Conservation (phyloP, 2,113 vertebrate genomes). For the Neodontobutis hainanensis region DNA sequence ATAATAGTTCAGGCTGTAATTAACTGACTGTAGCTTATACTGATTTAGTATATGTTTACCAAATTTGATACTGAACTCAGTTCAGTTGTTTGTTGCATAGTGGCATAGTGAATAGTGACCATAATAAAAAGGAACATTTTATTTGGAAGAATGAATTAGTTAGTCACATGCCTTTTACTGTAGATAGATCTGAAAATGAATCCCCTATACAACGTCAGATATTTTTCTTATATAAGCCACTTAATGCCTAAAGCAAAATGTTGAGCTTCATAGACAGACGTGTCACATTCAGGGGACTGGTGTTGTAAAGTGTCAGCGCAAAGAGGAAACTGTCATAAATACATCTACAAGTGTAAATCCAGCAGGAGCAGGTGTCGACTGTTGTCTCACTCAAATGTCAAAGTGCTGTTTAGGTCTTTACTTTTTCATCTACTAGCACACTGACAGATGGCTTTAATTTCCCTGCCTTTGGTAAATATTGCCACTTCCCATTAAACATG, state of each 20-base stretch:
- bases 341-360: slow-evolving; percentile 22
- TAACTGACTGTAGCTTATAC: slow-evolving; percentile 8
- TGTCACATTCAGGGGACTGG: slow-evolving; percentile 35
- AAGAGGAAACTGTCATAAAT: slow-evolving; percentile 18
- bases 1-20: slow-evolving; percentile 4
- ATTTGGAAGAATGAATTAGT: neutral
- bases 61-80: too few species aligned
- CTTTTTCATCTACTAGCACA: slow-evolving; percentile 13
- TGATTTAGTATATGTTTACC: too few species aligned
- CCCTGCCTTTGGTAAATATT: slow-evolving; percentile 26
- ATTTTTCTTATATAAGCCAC: slow-evolving; percentile 27
- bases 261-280: slow-evolving; percentile 41
- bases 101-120: too few species aligned
- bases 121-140: too few species aligned
- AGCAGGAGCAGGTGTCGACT: slow-evolving; percentile 1
- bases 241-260: slow-evolving; percentile 35
- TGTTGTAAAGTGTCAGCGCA: slow-evolving; percentile 26
- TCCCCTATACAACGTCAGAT: slow-evolving; percentile 21
- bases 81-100: too few species aligned
- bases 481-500: slow-evolving; percentile 13
- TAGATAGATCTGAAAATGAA: slow-evolving; percentile 7
- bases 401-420: slow-evolving; percentile 16
- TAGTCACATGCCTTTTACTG: slow-evolving; percentile 18
- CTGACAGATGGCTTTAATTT: slow-evolving; percentile 47
- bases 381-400: slow-evolving; percentile 41